phyloP scores from a whole-genome alignment of 2,888 invertebrate genomes.

The Liodrosophila aerea region DNA sequence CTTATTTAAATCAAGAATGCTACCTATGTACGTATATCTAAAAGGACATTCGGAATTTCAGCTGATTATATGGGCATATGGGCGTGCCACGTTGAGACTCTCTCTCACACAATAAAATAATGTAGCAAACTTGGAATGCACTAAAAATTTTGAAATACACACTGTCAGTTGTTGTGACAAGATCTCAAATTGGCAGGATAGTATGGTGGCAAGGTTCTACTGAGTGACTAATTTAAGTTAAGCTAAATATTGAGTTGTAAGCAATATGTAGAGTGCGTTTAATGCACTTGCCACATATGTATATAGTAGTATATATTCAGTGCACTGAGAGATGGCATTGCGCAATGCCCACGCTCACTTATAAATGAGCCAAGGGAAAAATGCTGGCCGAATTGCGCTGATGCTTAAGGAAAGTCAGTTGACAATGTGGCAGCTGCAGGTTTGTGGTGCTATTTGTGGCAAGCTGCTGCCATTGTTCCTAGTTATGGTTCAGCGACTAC shows the following conservation, averaged over 20 bases:
- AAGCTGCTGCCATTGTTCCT: constrained; percentile 12
- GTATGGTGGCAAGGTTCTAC: constrained; percentile 4
- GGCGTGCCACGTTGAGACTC: no score
- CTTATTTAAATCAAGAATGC: no score
- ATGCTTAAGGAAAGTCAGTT: constrained; percentile 24
- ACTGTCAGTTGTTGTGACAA: no score
- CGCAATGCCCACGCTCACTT: constrained; percentile 20
- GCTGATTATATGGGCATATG: no score
- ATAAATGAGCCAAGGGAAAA: constrained; percentile 6
- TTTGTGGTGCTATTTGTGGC: constrained; percentile 10
- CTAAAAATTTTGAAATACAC: constrained; percentile 22
- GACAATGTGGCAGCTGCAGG: constrained; percentile 38
- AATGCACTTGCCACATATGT: no score
- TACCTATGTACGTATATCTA: no score
- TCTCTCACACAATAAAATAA: no score
- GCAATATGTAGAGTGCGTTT: no score
- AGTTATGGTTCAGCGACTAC: constrained; percentile 57
- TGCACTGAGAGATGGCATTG: constrained; percentile 41
- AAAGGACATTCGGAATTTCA: no score
- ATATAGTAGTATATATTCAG: no score
- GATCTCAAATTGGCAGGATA: not conserved
- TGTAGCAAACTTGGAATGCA: constrained; percentile 11
- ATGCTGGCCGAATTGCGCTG: constrained; percentile 22
- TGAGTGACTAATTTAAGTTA: no score
- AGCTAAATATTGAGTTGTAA: no score